Conservation (phyloP, 2,888 invertebrate species). For the Physocephala rufipes region DNA sequence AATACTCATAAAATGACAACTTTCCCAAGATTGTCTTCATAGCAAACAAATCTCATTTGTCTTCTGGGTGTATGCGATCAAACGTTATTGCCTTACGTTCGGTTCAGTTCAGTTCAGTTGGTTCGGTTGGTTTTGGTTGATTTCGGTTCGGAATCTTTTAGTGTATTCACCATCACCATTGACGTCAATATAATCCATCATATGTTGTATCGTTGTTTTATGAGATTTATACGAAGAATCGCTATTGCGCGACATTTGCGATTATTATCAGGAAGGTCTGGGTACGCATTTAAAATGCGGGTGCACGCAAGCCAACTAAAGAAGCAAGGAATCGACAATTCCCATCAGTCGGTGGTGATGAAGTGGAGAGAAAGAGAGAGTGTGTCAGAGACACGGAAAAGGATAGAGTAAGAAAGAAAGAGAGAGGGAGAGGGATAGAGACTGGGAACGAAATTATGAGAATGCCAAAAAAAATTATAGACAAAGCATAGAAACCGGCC, state of each 20-base stretch:
- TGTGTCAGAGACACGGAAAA: not conserved
- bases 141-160: not conserved
- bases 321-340: not conserved
- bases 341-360: not conserved
- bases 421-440: too few species aligned
- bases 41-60: conserved; percentile 4
- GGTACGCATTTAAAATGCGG: conserved; percentile 18
- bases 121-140: too few species aligned
- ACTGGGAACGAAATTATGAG: too few species aligned
- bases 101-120: not conserved
- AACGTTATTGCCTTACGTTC: not conserved
- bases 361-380: not conserved
- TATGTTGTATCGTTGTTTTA: too few species aligned
- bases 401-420: not conserved
- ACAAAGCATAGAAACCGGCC: too few species aligned
- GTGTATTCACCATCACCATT: not conserved
- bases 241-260: not conserved
- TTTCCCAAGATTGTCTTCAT: conserved; percentile 10
- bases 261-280: conserved; percentile 11
- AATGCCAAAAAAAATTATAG: too few species aligned
- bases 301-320: not conserved
- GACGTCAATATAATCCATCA: conserved; percentile 12
- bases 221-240: not conserved
- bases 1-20: too few species aligned
- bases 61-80: not conserved